Percentiles rank a stretch among this genome's conserved stretches.
phyloP scores from a whole-genome alignment of 30 jellyfish, hydroid and myxozoan species.

The Pseudorhiza aurosa region DNA sequence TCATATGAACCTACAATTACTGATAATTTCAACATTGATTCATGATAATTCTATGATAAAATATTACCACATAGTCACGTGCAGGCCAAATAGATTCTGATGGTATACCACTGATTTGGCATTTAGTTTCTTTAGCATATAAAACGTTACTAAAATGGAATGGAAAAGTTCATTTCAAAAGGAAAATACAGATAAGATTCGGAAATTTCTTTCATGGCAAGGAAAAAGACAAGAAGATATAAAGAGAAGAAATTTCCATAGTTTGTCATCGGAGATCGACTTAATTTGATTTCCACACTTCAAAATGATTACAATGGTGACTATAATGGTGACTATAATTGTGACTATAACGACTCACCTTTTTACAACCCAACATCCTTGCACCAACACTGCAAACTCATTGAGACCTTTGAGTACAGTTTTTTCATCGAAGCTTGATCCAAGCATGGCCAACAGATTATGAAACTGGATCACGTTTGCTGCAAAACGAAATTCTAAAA shows the following conservation, averaged over 20 bases:
- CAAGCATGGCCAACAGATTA: conserved; percentile 78
- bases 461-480: conserved; percentile 85
- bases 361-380: conserved; percentile 96
- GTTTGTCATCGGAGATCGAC: background rate
- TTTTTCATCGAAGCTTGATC: conserved; percentile 81
- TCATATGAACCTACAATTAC: no score
- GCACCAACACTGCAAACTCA: conserved; percentile 80
- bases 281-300: no score
- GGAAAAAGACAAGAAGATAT: no score
- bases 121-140: conserved; percentile 75
- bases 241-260: no score
- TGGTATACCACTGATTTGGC: conserved; percentile 75
- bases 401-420: conserved; percentile 66
- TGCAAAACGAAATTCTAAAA: background rate
- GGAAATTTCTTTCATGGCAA: no score
- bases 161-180: no score
- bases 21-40: no score
- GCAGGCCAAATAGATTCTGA: conserved; percentile 90
- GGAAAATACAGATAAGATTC: no score
- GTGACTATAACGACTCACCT: no score
- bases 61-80: conserved; percentile 85
- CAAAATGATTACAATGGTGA: no score
- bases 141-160: conserved; percentile 67
- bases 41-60: no score
- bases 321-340: no score